A percentile compares a stretch with the other conserved stretches of the same genome.
These are phyloP conservation scores for Augiades crinisus DNA, from an alignment of 2,888 invertebrate genomes.

Conservation along the genomic window DNA sequence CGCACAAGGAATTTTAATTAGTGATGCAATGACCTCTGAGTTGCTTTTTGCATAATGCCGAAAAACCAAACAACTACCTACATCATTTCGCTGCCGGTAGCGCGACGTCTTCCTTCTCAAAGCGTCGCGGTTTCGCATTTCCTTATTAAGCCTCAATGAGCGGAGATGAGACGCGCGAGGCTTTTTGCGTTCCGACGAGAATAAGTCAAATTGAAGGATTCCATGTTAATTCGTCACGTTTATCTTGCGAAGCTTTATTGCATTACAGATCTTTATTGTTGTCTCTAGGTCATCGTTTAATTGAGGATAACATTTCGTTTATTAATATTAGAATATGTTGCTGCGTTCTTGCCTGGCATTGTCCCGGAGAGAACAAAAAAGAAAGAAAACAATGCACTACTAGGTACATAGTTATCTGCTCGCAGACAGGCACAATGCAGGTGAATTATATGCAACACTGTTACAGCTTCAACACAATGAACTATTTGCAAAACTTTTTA, in stretches of 20 bases:
- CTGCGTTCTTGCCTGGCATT: conserved; percentile 6
- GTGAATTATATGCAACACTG: conserved; percentile 13
- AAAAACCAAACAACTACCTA: conserved; percentile 10
- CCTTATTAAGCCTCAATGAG: conserved; percentile 18
- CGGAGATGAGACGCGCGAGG: conserved; percentile 3
- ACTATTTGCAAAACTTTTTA: conserved; percentile 23
- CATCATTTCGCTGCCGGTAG: conserved; percentile 15
- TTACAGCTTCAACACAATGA: conserved; percentile 9
- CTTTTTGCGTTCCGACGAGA: neutral
- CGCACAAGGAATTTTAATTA: conserved; percentile 55
- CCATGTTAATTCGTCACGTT: neutral
- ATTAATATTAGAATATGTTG: conserved; percentile 7
- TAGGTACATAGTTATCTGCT: conserved; percentile 8
- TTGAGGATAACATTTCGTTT: conserved; percentile 1
- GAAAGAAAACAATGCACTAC: conserved; percentile 16
- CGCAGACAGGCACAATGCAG: conserved; percentile 9
- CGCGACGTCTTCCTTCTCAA: conserved; percentile 13
- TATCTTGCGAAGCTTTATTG: neutral
- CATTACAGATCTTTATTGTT: neutral
- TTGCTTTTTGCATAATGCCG: conserved; percentile 17
- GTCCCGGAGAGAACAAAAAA: conserved; percentile 12
- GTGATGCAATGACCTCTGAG: conserved; percentile 64
- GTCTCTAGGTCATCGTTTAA: neutral
- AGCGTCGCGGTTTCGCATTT: conserved; percentile 8
- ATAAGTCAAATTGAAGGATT: conserved; percentile 10